Conservation (phyloP, 2,113 vertebrate species). For the Varanus salvator region DNA sequence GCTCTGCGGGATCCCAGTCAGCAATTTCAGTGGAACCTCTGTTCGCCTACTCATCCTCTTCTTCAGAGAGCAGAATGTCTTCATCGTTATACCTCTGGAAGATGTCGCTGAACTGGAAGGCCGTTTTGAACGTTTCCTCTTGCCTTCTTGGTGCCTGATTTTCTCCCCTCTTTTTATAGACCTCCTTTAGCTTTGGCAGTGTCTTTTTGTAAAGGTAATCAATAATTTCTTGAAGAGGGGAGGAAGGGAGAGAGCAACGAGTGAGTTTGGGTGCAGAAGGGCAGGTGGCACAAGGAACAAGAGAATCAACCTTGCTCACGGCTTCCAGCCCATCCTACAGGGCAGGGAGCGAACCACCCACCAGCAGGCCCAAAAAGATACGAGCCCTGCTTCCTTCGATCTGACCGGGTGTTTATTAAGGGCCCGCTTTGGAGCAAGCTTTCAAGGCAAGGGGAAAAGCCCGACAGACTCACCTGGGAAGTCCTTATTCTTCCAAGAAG, state of each 20-base stretch:
- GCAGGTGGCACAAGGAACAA: no score
- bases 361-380: background rate
- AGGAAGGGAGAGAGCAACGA: no score
- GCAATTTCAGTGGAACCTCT: no score
- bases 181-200: background rate
- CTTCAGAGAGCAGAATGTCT: accelerated
- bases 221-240: background rate
- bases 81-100: background rate
- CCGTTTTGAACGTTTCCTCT: accelerated
- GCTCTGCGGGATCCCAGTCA: background rate
- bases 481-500: slow-evolving; percentile 65
- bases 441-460: no score
- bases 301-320: no score
- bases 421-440: no score
- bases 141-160: accelerated
- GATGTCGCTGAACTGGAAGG: background rate
- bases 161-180: accelerated
- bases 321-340: no score
- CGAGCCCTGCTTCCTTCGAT: background rate
- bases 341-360: no score
- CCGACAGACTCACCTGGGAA: slow-evolving; percentile 65
- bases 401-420: no score
- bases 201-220: background rate
- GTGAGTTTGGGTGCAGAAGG: background rate
- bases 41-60: background rate